Conservation (phyloP, 1,140 invertebrate genomes). For the Drosophila repleta region DNA sequence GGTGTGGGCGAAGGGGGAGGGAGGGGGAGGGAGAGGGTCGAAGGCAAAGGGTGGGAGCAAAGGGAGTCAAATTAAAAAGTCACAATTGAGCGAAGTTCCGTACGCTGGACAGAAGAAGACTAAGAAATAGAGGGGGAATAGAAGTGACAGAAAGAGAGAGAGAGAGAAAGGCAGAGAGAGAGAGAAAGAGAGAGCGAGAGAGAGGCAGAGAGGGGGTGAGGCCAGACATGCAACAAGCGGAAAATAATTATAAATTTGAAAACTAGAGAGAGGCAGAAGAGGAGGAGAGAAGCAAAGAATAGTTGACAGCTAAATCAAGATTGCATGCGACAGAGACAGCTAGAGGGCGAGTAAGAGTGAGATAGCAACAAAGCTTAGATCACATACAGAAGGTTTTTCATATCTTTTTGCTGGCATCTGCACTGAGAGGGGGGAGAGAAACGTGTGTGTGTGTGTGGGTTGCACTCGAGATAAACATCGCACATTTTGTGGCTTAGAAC, state of each 20-base stretch:
- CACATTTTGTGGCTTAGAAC: slow-evolving; percentile 45
- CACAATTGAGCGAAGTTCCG: slow-evolving; percentile 40
- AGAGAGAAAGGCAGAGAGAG: slow-evolving; percentile 30
- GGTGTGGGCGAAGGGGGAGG: background rate
- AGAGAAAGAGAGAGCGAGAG: background rate
- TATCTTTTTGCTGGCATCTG: slow-evolving; percentile 23
- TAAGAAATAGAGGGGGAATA: slow-evolving; percentile 44
- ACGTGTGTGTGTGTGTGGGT: slow-evolving; percentile 25
- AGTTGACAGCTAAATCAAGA: background rate
- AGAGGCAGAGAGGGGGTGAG: background rate
- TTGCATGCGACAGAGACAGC: background rate
- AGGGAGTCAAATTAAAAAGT: slow-evolving; percentile 52
- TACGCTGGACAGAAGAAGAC: slow-evolving; percentile 9
- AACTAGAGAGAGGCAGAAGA: slow-evolving; percentile 16
- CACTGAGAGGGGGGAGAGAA: no score
- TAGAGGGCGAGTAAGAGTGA: background rate
- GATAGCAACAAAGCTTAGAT: slow-evolving; percentile 17
- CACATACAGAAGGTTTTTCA: slow-evolving; percentile 5
- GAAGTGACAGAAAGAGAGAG: slow-evolving; percentile 47
- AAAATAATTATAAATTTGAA: slow-evolving; percentile 77
- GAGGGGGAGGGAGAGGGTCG: background rate
- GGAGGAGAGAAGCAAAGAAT: background rate
- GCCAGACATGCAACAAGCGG: slow-evolving; percentile 63
- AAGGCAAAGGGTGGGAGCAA: background rate
- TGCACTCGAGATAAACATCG: slow-evolving; percentile 29